Evolutionary conservation across 92 coral and sea anemone genomes (phyloP), one percentile per base, ranked within the genome.

Genomic region (Anthopleura xanthogrammica): DNA sequence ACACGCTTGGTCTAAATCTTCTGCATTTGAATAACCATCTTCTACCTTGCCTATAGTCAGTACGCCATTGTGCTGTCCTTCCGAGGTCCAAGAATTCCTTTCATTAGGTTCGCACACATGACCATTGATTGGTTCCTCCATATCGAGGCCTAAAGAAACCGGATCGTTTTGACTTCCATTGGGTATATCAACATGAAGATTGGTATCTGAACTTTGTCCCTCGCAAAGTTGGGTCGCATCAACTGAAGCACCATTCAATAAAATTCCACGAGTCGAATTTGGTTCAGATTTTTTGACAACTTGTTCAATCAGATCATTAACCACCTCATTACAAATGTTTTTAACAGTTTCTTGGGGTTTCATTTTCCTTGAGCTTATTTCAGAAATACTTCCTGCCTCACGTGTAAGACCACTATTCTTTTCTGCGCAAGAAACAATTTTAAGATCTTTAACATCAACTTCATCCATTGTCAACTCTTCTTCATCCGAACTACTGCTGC

Each of bases 401-500:
- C 42, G 6, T 22, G 41, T 11, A 11, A 12, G 12, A 1, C 50
- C 9, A 9, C 50, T 46, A 46, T 8, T n/a, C 12, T 78, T 62
- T 7, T 23, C 70, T 29, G 70, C 70, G 42, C 20, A 57, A 29
- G 68, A 46, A 3, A 76, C 60, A 11, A 87, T 86, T 52, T n/a
- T 81, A 29, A 89, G 90, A n/a, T 85, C 90, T 16, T 60, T 68
- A 22, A 79, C 55, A 52, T 89, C 90, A 6, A 89, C 85, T 42
- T 77, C 90, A 42, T 89, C 92, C 92, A 89, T 89, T 11, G 79
- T 81, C n/a, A 89, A 84, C 16, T 82, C 80, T 19, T 60, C 77
- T 1, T 60, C 81, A 57, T 12, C 76, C 17, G 42, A 13, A 9
- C 24, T 62, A 36, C 4, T 41, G 20, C 60, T 46, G 71, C 60